Evolutionary conservation across 2,888 invertebrate genomes (phyloP).

Genomic region (Acleris holmiana): DNA sequence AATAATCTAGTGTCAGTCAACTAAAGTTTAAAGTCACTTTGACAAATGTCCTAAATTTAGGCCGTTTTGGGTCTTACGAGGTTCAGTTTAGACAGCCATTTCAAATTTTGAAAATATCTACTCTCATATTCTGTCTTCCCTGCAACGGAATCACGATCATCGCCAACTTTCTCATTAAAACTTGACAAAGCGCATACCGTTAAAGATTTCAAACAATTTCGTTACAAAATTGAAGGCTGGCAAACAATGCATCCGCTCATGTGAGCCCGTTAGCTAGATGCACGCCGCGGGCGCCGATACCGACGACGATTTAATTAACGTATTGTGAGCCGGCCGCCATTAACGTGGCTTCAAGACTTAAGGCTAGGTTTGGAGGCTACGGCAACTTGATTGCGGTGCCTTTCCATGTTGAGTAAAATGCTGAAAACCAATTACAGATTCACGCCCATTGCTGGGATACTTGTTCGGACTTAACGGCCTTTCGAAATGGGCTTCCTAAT

Average conservation of each 20-base stretch:
- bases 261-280: constrained; percentile 73
- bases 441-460: no score
- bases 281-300: constrained; percentile 67
- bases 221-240: constrained; percentile 30
- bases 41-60: no score
- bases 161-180: constrained; percentile 15
- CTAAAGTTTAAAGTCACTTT: no score
- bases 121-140: no score
- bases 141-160: not conserved
- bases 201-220: constrained; percentile 30
- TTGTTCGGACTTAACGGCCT: no score
- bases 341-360: constrained; percentile 58
- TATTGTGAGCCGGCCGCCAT: constrained; percentile 75
- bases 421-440: no score
- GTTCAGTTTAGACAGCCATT: no score
- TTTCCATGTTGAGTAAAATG: not conserved
- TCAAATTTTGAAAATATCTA: no score
- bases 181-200: constrained; percentile 23
- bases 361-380: constrained; percentile 39
- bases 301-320: constrained; percentile 81
- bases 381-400: not conserved
- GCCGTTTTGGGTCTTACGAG: no score
- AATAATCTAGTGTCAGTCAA: no score
- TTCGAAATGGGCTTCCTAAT: no score
- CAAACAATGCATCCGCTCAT: constrained; percentile 33